A percentile compares a stretch with the other conserved stretches of the same genome.
Conservation (phyloP, 1,140 invertebrate genomes). For the Hycleus cichorii region DNA sequence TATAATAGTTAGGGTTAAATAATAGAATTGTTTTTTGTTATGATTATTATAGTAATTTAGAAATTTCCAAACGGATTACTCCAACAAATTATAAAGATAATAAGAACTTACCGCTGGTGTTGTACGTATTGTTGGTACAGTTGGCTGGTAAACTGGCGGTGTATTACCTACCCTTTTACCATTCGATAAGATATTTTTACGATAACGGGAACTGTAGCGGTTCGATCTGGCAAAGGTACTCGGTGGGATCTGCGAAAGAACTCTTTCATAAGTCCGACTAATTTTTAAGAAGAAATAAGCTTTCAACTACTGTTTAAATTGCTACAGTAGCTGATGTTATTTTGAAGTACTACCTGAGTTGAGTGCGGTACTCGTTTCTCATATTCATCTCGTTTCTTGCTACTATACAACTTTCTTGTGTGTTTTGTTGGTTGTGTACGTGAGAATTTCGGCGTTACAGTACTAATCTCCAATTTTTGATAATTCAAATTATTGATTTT, state of each 20-base stretch:
- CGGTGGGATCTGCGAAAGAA: conserved; percentile 10
- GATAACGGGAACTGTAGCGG: conserved; percentile 35
- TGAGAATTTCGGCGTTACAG: no score
- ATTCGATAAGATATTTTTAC: conserved; percentile 27
- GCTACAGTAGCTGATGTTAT: no score
- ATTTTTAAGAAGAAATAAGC: conserved; percentile 1
- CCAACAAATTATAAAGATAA: background rate
- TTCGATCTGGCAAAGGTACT: conserved; percentile 16
- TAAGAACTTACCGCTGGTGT: conserved; percentile 10
- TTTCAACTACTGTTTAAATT: background rate
- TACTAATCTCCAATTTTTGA: no score
- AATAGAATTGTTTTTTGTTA: background rate
- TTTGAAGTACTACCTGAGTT: background rate
- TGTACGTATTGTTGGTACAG: conserved; percentile 28
- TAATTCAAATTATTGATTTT: no score
- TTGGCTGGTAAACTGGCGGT: conserved; percentile 34
- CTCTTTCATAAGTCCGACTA: background rate
- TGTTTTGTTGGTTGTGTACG: background rate
- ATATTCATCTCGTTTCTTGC: conserved; percentile 16
- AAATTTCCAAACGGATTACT: background rate
- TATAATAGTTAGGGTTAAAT: background rate
- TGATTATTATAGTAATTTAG: background rate
- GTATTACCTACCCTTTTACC: conserved; percentile 25
- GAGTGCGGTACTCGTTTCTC: conserved; percentile 1
- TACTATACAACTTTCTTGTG: background rate